These are phyloP conservation scores for Sciaenops ocellatus DNA, from an alignment of 2,797 vertebrate species.

Conservation along the genomic window DNA sequence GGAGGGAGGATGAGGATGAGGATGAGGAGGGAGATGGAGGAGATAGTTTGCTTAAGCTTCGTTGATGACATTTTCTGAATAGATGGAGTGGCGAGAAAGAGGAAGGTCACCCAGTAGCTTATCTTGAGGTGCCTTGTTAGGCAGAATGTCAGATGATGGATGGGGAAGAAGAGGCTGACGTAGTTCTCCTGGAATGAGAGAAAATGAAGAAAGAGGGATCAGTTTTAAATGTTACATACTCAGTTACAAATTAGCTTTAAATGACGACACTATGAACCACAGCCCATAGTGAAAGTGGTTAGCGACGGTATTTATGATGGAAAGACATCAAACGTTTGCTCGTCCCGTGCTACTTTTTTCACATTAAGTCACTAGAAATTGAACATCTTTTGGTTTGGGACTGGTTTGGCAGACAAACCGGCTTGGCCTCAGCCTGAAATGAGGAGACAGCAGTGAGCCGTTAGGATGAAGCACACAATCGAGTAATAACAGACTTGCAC, in stretches of 20 bases:
- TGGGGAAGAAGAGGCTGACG: conserved; percentile 26
- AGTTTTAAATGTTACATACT: conserved; percentile 10
- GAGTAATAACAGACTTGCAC: not conserved
- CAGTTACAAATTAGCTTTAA: not conserved
- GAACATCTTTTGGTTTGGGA: not conserved
- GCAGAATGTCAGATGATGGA: conserved; percentile 41
- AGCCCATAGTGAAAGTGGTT: not conserved
- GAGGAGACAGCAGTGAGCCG: not conserved
- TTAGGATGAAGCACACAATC: not conserved
- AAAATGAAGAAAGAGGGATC: conserved; percentile 9
- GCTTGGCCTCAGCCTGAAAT: not conserved
- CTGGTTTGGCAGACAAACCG: not conserved
- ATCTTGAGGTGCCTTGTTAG: conserved; percentile 50
- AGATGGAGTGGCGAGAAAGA: conserved; percentile 28
- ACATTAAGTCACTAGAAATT: too few species aligned
- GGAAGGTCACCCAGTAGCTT: conserved; percentile 59
- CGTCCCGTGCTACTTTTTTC: not conserved
- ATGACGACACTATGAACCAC: not conserved
- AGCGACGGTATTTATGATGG: not conserved
- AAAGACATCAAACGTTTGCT: not conserved
- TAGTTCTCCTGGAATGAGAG: conserved; percentile 31
- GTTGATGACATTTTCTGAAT: conserved; percentile 47
- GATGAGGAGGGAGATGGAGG: not conserved
- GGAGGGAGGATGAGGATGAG: not conserved
- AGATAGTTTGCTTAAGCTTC: conserved; percentile 25